These are phyloP conservation scores for Anneissia japonica DNA, from an alignment of 35 echinoderm and acorn worm genomes.

Conservation along the genomic window DNA sequence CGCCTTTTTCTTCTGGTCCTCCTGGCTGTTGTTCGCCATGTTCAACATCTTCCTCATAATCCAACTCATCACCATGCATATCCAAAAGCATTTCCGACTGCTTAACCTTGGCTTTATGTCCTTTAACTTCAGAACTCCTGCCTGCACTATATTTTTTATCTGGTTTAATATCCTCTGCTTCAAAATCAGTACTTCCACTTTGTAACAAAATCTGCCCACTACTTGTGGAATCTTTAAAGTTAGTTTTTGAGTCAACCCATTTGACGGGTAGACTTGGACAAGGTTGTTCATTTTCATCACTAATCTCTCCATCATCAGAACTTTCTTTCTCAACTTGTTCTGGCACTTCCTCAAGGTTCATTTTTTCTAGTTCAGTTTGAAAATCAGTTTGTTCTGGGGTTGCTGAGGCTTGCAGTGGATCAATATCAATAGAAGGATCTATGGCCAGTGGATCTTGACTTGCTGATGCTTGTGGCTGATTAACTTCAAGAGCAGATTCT, in stretches of 20 bases:
- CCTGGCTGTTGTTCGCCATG: constrained; percentile 36
- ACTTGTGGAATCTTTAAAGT: constrained; percentile 7
- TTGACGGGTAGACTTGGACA: not conserved
- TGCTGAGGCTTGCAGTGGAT: not conserved
- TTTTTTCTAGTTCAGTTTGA: not conserved
- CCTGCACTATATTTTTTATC: not conserved
- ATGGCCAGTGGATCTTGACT: not conserved
- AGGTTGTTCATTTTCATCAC: not conserved
- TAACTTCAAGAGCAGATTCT: not conserved
- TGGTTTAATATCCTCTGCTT: not conserved
- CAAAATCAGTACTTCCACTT: not conserved
- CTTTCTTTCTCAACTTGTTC: not conserved
- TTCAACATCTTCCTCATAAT: constrained; percentile 94
- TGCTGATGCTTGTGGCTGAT: no score
- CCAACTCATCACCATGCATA: constrained; percentile 69
- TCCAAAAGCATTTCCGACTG: constrained; percentile 13
- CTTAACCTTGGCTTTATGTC: not conserved
- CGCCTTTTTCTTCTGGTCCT: not conserved
- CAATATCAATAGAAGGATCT: not conserved
- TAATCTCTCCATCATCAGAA: not conserved
- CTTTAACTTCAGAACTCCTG: not conserved
- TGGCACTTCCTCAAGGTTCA: not conserved
- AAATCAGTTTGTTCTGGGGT: not conserved
- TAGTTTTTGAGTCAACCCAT: not conserved
- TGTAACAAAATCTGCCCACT: not conserved